phyloP scores from a whole-genome alignment of 2,797 vertebrate genomes.

The Coregonus ussuriensis region DNA sequence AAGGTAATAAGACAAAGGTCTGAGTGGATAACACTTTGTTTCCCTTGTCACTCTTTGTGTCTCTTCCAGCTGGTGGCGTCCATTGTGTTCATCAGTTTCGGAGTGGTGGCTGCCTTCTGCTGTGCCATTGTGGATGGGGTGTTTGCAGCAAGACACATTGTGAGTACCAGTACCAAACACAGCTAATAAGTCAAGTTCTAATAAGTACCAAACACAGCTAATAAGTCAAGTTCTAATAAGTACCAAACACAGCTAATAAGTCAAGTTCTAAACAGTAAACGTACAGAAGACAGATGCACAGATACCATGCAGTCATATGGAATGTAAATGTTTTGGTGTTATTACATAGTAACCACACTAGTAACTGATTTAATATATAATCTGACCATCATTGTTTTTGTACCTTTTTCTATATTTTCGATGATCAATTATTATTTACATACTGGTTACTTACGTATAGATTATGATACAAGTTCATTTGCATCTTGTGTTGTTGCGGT shows the following conservation, averaged over 20 bases:
- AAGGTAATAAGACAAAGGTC: background rate
- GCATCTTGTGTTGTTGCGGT: background rate
- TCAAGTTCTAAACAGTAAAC: background rate
- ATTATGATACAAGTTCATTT: background rate
- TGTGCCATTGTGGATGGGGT: constrained; percentile 98
- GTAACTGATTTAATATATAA: background rate
- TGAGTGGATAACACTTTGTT: constrained; percentile 29
- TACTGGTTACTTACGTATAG: background rate
- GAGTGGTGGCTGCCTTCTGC: constrained; percentile 97
- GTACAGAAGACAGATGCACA: background rate
- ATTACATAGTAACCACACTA: background rate
- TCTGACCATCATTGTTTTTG: background rate
- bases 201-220: background rate
- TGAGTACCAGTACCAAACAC: constrained; percentile 76
- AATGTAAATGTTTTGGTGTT: background rate
- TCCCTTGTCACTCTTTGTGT: constrained; percentile 39
- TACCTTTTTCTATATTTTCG: background rate
- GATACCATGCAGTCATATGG: background rate
- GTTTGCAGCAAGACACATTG: constrained; percentile 96
- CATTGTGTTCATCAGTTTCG: constrained; percentile 99
- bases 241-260: background rate
- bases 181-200: background rate
- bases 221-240: background rate
- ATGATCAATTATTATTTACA: background rate
- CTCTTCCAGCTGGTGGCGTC: constrained; percentile 91